These are phyloP conservation scores for Cephus spinipes DNA, from an alignment of 2,888 invertebrate species.

Conservation along the genomic window DNA sequence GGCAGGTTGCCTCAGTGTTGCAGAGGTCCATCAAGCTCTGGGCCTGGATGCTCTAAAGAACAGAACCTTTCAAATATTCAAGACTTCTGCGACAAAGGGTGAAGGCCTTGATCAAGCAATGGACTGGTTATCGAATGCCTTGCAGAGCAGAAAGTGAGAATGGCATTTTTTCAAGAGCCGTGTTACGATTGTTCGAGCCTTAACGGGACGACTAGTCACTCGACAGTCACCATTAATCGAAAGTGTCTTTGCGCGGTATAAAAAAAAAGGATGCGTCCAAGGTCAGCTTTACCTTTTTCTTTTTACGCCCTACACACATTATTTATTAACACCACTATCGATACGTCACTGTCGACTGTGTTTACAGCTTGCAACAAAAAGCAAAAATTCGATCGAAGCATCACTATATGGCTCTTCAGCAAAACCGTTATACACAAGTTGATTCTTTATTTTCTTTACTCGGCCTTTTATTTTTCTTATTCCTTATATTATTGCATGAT, in stretches of 20 bases:
- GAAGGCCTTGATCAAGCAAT: slow-evolving; percentile 98
- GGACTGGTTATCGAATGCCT: slow-evolving; percentile 97
- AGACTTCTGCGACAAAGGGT: slow-evolving; percentile 98
- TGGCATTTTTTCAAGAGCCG: slow-evolving; percentile 21
- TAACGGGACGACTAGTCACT: slow-evolving; percentile 50
- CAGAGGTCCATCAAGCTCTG: slow-evolving; percentile 96
- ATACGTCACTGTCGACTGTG: slow-evolving; percentile 5
- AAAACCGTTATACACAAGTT: not conserved
- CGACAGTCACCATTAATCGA: slow-evolving; percentile 46
- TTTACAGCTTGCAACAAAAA: slow-evolving; percentile 5
- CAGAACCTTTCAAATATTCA: slow-evolving; percentile 99
- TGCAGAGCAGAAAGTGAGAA: slow-evolving; percentile 86
- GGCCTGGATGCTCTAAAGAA: slow-evolving; percentile 95
- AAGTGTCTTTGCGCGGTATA: slow-evolving; percentile 23
- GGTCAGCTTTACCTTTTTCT: not conserved
- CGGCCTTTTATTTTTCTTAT: not conserved
- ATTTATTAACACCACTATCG: slow-evolving; percentile 15
- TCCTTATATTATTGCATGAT: not conserved
- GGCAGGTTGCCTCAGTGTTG: slow-evolving; percentile 95
- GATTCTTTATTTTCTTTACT: not conserved
- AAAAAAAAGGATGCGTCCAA: slow-evolving; percentile 1
- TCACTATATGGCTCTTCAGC: not conserved
- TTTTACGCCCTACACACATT: slow-evolving; percentile 5
- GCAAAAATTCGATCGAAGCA: not conserved
- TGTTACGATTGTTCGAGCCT: slow-evolving; percentile 27